Conservation (phyloP, 2,113 vertebrate genomes). For the Haliaeetus leucogaster region DNA sequence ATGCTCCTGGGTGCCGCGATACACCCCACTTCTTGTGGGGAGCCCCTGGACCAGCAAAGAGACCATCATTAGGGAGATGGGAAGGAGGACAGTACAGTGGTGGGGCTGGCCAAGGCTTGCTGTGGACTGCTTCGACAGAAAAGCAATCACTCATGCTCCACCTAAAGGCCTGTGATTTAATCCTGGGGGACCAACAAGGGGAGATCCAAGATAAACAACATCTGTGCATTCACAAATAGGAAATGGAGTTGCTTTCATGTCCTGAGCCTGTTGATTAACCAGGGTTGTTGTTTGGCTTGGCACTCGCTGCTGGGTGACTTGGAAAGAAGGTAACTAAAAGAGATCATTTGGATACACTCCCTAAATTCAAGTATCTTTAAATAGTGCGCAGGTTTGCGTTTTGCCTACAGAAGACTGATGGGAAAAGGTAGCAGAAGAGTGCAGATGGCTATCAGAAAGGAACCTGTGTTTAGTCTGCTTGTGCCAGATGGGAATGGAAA, state of each 20-base stretch:
- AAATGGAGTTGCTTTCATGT: conserved; percentile 61
- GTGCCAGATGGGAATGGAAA: conserved; percentile 60
- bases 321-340: conserved; percentile 23
- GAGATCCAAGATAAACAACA: conserved; percentile 69
- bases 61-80: not conserved
- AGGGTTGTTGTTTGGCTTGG: conserved; percentile 30
- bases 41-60: not conserved
- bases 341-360: conserved; percentile 13
- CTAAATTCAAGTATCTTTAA: conserved; percentile 11
- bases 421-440: conserved; percentile 47
- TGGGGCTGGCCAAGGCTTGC: not conserved
- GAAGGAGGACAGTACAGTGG: not conserved
- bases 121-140: not conserved
- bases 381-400: not conserved
- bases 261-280: conserved; percentile 43
- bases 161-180: conserved; percentile 27
- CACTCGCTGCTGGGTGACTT: not conserved
- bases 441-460: conserved; percentile 35
- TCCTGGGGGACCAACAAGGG: not conserved
- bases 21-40: not conserved
- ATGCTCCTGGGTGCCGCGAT: rapidly evolving
- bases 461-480: conserved; percentile 42
- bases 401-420: conserved; percentile 23
- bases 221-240: conserved; percentile 73
- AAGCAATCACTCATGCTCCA: not conserved